phyloP scores from a whole-genome alignment of 2,888 invertebrate genomes.

The Venusia cambrica region DNA sequence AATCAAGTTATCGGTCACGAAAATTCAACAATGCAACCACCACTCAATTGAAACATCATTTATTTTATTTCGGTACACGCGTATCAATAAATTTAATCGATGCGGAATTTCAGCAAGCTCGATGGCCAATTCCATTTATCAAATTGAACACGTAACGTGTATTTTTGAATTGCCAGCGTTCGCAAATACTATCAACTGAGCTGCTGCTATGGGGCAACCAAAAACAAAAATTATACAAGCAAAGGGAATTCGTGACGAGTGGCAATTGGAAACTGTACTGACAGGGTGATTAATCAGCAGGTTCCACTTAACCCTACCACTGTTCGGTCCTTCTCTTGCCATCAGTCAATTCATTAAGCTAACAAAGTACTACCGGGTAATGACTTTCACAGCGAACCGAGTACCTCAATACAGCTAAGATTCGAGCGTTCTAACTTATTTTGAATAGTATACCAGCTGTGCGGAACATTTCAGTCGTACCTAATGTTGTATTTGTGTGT shows the following conservation, averaged over 20 bases:
- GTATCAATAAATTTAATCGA: conserved; percentile 33
- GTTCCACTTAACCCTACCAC: conserved; percentile 77
- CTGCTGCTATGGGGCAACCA: conserved; percentile 34
- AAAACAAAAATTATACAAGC: conserved; percentile 51
- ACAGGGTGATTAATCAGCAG: conserved; percentile 78
- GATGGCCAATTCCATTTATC: conserved; percentile 36
- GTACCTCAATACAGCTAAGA: conserved; percentile 54
- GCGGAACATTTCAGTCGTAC: conserved; percentile 11
- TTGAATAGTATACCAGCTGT: conserved; percentile 32
- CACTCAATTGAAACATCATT: conserved; percentile 13
- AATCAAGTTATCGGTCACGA: conserved; percentile 36
- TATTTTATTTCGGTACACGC: conserved; percentile 16
- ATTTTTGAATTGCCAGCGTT: conserved; percentile 32
- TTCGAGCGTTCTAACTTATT: conserved; percentile 40
- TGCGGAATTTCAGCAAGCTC: conserved; percentile 26
- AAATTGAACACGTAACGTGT: conserved; percentile 38
- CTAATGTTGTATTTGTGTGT: no score
- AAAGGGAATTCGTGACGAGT: conserved; percentile 68
- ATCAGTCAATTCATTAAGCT: conserved; percentile 80
- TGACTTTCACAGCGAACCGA: conserved; percentile 68
- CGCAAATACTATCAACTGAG: conserved; percentile 33
- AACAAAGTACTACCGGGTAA: conserved; percentile 77
- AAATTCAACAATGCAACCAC: conserved; percentile 41
- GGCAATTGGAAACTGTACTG: conserved; percentile 74
- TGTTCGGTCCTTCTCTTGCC: conserved; percentile 71